phyloP scores from a whole-genome alignment of 2,888 invertebrate genomes.

The Spodoptera littoralis region DNA sequence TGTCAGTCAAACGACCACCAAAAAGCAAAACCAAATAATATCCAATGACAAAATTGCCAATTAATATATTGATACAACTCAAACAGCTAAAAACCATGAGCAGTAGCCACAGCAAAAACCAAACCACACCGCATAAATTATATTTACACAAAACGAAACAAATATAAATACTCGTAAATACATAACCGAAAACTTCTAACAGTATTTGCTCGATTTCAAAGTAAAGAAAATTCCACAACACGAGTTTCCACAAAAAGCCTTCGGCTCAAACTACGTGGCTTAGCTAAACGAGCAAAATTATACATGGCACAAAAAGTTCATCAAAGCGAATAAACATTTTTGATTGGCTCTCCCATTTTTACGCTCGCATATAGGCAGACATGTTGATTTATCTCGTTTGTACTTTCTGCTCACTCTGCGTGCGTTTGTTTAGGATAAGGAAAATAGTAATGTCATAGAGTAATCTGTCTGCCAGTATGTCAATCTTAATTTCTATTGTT shows the following conservation, averaged over 20 bases:
- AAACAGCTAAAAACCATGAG: too few relatives aligned
- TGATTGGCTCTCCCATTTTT: slow-evolving; percentile 49
- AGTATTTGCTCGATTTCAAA: slow-evolving; percentile 9
- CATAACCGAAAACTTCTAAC: slow-evolving; percentile 1
- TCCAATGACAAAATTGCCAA: too few relatives aligned
- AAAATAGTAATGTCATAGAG: slow-evolving; percentile 43
- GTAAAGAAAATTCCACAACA: slow-evolving; percentile 6
- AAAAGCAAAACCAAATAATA: too few relatives aligned
- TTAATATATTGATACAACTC: too few relatives aligned
- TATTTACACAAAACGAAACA: slow-evolving; percentile 6
- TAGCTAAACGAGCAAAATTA: slow-evolving; percentile 32
- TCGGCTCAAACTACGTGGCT: slow-evolving; percentile 1
- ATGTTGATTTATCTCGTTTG: slow-evolving; percentile 51
- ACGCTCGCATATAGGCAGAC: slow-evolving; percentile 20
- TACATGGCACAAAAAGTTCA: slow-evolving; percentile 19
- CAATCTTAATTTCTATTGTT: not conserved
- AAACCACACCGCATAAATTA: slow-evolving; percentile 1
- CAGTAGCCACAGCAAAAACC: slow-evolving; percentile 1
- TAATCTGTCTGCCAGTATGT: slow-evolving; percentile 10
- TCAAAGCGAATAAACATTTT: slow-evolving; percentile 45
- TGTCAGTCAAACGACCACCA: too few relatives aligned
- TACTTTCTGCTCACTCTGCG: slow-evolving; percentile 31
- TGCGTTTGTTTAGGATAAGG: slow-evolving; percentile 57
- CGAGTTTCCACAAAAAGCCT: slow-evolving; percentile 1
- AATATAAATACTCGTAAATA: not conserved